Evolutionary conservation across 2,797 vertebrate genomes (phyloP).

Genomic region (Xiphophorus birchmanni): DNA sequence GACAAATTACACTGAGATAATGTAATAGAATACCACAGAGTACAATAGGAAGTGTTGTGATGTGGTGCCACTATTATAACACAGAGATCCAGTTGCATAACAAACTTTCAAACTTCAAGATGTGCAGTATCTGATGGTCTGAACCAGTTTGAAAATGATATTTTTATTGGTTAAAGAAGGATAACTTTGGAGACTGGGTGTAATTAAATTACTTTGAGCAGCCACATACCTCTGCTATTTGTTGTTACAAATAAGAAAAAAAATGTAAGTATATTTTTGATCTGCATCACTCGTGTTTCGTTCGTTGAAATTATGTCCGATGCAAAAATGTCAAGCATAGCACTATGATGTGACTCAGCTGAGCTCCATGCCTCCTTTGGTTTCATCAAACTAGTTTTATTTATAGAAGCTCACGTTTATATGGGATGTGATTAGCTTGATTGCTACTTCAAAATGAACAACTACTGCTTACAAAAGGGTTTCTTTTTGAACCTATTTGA

Average conservation of each 20-base stretch:
- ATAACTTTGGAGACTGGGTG: not conserved
- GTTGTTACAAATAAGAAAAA: not conserved
- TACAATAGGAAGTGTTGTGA: not conserved
- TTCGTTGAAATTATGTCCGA: not conserved
- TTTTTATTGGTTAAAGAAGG: not conserved
- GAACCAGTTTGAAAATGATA: not conserved
- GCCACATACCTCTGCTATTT: not conserved
- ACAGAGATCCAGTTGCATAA: not conserved
- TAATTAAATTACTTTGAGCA: not conserved
- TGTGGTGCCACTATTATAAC: not conserved
- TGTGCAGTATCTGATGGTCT: no score
- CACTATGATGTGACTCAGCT: not conserved
- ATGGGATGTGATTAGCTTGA: not conserved
- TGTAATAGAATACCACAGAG: not conserved
- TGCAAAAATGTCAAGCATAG: not conserved
- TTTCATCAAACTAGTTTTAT: not conserved
- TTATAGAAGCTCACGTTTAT: not conserved
- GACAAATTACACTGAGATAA: not conserved
- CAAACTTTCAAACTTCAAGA: no score
- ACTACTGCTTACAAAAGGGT: not conserved
- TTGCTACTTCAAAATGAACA: not conserved
- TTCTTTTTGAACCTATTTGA: not conserved
- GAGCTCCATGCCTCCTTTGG: not conserved
- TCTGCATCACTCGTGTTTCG: not conserved
- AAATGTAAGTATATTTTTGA: not conserved